A percentile compares a stretch with the other conserved stretches of the same genome.
Conservation (phyloP, 2,888 invertebrate species). For the Apamea monoglypha region DNA sequence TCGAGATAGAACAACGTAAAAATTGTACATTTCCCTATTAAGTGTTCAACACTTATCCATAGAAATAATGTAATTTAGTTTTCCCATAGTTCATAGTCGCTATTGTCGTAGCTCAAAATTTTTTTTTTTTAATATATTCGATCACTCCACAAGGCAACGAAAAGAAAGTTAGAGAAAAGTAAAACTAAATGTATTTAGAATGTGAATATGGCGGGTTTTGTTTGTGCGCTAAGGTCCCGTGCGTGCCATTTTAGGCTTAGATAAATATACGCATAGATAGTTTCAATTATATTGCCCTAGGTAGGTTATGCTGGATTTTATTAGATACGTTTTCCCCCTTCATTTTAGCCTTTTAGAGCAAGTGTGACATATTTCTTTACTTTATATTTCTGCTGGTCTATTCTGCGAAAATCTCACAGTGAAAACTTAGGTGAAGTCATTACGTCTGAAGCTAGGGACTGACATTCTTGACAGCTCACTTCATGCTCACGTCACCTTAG, state of each 20-base stretch:
- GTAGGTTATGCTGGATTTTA: conserved; percentile 60
- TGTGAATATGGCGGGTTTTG: conserved; percentile 73
- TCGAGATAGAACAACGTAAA: conserved; percentile 42
- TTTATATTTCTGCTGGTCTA: background rate
- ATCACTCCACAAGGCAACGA: conserved; percentile 63
- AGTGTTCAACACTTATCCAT: conserved; percentile 60
- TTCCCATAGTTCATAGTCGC: conserved; percentile 37
- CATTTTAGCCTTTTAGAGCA: conserved; percentile 43
- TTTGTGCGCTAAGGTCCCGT: conserved; percentile 75
- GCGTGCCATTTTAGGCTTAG: conserved; percentile 86
- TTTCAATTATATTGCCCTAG: conserved; percentile 76
- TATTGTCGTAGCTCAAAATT: conserved; percentile 51
- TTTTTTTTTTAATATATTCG: conserved; percentile 47
- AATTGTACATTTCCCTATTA: conserved; percentile 40
- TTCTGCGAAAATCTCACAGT: background rate
- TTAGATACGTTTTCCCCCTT: conserved; percentile 29
- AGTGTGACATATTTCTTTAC: conserved; percentile 49
- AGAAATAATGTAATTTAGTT: conserved; percentile 52
- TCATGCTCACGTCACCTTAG: background rate
- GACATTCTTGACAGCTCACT: background rate
- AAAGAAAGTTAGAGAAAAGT: conserved; percentile 57
- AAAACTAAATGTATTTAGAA: conserved; percentile 62
- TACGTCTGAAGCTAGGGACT: background rate
- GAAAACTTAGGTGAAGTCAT: background rate
- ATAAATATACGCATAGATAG: conserved; percentile 83